phyloP scores from a whole-genome alignment of 2,888 invertebrate genomes.

The Cerceris rybyensis region DNA sequence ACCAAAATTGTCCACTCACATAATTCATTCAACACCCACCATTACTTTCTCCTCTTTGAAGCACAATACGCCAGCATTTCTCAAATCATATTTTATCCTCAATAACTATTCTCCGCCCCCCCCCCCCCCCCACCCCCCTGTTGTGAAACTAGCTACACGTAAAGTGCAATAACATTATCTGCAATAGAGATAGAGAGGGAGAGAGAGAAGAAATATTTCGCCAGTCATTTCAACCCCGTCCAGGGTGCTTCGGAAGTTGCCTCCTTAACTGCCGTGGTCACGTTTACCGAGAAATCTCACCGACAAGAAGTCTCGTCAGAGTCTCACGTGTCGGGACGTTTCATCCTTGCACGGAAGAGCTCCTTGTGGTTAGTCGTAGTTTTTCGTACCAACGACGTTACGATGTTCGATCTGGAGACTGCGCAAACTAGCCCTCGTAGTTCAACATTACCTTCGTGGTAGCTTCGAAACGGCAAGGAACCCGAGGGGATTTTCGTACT shows the following conservation, averaged over 20 bases:
- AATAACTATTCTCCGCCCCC: too few relatives aligned
- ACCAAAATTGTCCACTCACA: too few relatives aligned
- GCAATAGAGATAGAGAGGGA: too few relatives aligned
- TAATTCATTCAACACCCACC: too few relatives aligned
- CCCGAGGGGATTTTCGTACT: conserved; percentile 29
- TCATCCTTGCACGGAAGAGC: conserved; percentile 29
- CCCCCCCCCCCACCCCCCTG: too few relatives aligned
- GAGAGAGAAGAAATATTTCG: neutral
- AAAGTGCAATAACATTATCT: too few relatives aligned
- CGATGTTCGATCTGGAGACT: conserved; percentile 57
- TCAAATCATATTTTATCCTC: too few relatives aligned
- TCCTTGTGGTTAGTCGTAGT: conserved; percentile 7
- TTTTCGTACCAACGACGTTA: conserved; percentile 31
- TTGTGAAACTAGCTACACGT: too few relatives aligned
- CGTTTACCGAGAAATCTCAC: conserved; percentile 35
- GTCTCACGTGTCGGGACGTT: conserved; percentile 35
- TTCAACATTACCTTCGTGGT: conserved; percentile 26
- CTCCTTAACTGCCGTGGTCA: conserved; percentile 18
- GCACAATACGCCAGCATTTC: too few relatives aligned
- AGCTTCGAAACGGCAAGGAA: conserved; percentile 1
- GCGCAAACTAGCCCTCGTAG: conserved; percentile 42
- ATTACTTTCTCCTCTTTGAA: too few relatives aligned
- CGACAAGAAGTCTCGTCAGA: conserved; percentile 31
- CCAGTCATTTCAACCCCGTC: conserved; percentile 10
- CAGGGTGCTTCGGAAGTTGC: conserved; percentile 7